Evolutionary conservation across 2,113 vertebrate genomes (phyloP).

Genomic region (Uropsilus gracilis): DNA sequence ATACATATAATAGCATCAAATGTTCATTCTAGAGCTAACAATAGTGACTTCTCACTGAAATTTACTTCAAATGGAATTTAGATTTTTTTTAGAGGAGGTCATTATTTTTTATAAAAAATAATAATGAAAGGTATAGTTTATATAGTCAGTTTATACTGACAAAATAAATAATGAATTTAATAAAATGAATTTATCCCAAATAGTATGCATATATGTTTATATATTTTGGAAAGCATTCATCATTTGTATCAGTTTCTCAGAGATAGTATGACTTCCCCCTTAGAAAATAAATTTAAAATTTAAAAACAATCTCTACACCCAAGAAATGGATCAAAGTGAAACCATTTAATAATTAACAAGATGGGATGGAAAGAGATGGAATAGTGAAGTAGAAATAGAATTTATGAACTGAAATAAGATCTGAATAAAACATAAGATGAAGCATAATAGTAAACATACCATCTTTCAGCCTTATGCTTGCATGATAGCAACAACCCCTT

Average conservation of each 20-base stretch:
- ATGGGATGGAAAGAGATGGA: neutral
- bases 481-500: neutral
- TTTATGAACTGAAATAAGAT: neutral
- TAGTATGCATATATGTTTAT: neutral
- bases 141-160: neutral
- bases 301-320: neutral
- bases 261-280: neutral
- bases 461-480: neutral
- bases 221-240: neutral
- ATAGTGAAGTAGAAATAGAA: neutral
- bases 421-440: neutral
- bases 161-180: slow-evolving; percentile 21
- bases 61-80: neutral
- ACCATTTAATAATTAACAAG: neutral
- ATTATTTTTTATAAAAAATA: slow-evolving; percentile 1
- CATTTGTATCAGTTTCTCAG: neutral
- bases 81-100: neutral
- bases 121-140: neutral
- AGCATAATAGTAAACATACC: neutral
- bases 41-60: neutral
- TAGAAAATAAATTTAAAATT: neutral
- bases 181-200: neutral
- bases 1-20: neutral
- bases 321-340: neutral
- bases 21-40: neutral